Percentiles rank a stretch among this genome's conserved stretches.
phyloP scores from a whole-genome alignment of 2,888 invertebrate species.

The Protodeltote pygarga region DNA sequence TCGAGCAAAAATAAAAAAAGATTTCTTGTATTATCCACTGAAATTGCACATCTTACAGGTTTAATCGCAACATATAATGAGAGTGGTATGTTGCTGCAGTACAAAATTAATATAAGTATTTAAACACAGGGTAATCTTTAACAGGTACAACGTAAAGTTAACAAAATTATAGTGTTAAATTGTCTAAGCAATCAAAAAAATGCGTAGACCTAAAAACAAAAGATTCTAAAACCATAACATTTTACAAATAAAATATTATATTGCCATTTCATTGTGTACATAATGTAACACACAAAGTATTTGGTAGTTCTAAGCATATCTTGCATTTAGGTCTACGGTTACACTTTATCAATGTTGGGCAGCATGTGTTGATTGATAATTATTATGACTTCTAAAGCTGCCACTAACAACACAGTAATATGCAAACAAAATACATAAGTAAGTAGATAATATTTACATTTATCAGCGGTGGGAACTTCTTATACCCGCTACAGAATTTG shows the following conservation, averaged over 20 bases:
- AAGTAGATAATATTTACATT: conserved; percentile 66
- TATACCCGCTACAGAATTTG: conserved; percentile 76
- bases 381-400: conserved; percentile 48
- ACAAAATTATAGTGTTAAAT: conserved; percentile 35
- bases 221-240: conserved; percentile 10
- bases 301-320: conserved; percentile 12
- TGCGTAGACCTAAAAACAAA: conserved; percentile 36
- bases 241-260: conserved; percentile 2
- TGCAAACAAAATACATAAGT: conserved; percentile 53
- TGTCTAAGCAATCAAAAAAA: conserved; percentile 16
- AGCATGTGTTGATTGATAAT: conserved; percentile 16
- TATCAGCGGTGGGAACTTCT: conserved; percentile 79
- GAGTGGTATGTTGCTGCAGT: conserved; percentile 19
- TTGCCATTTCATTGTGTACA: background rate
- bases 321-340: conserved; percentile 26
- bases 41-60: conserved; percentile 33
- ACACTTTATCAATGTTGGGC: conserved; percentile 15
- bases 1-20: conserved; percentile 8
- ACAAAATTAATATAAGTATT: conserved; percentile 27
- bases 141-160: conserved; percentile 52
- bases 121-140: conserved; percentile 35
- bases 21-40: conserved; percentile 29
- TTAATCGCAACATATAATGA: conserved; percentile 18
- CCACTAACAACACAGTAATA: conserved; percentile 58
- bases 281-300: background rate